These are phyloP conservation scores for Australoheros facetus DNA, from an alignment of 2,797 vertebrate species.

Conservation along the genomic window DNA sequence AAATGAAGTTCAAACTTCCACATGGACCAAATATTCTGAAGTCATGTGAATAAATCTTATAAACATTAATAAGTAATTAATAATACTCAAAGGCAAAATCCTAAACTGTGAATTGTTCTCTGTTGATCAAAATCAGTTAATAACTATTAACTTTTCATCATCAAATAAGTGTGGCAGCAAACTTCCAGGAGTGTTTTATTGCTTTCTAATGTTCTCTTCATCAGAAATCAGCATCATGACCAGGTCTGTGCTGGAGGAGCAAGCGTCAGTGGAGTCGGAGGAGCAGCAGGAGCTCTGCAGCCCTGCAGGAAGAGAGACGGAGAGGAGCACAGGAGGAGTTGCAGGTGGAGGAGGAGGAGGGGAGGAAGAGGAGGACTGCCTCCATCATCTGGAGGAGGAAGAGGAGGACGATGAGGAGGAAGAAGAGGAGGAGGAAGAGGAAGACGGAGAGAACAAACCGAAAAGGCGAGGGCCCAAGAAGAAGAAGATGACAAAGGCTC, in stretches of 20 bases:
- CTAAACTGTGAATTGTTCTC: not conserved
- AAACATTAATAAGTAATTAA: too few species aligned
- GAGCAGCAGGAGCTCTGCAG: conserved; percentile 72
- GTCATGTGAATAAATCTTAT: not conserved
- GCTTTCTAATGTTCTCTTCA: not conserved
- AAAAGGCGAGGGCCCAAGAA: conserved; percentile 96
- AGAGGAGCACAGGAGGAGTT: conserved; percentile 17
- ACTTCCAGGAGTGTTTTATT: not conserved
- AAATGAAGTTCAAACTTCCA: not conserved
- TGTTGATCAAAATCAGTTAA: not conserved
- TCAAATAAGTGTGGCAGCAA: not conserved
- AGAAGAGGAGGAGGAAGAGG: conserved; percentile 90
- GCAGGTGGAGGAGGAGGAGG: conserved; percentile 31
- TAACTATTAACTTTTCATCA: too few species aligned
- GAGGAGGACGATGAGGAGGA: conserved; percentile 82
- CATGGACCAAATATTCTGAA: not conserved
- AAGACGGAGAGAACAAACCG: conserved; percentile 87
- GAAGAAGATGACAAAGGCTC: conserved; percentile 99
- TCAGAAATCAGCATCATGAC: conserved; percentile 86
- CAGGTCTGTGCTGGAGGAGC: conserved; percentile 90
- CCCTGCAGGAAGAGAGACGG: conserved; percentile 40
- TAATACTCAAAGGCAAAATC: too few species aligned
- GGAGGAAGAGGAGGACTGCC: conserved; percentile 80
- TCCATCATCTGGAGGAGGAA: conserved; percentile 82
- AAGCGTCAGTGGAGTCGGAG: conserved; percentile 81